Evolutionary conservation across 1,140 invertebrate species (phyloP), one percentile per base, ranked within the genome.

Genomic region (Scaptodrosophila lebanonensis): DNA sequence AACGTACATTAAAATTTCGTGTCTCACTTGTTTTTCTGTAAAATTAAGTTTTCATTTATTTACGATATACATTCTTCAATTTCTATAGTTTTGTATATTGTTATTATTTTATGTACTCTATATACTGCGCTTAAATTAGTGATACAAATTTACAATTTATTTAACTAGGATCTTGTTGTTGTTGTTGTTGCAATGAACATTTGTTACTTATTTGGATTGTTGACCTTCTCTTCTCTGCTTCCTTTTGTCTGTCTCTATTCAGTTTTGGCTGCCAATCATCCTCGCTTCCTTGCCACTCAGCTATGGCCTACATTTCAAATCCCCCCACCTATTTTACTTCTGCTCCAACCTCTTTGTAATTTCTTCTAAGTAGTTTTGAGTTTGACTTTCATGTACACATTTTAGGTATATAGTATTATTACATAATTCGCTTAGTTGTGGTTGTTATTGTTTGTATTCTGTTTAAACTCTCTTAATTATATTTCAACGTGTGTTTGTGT

Each of bases 91-190:
- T 16, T 58, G 44, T 57, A 32, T 47, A 61, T 43, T 36, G 33
- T 25, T 58, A 50, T 58, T 57, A 51, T n/a, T n/a, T n/a, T n/a
- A n/a, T n/a, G n/a, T n/a, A n/a, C n/a, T n/a, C n/a, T n/a, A n/a
- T 57, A 56, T 49, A 66, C 52, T 73, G 64, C 59, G 42, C 73
- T 82, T 79, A 82, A 57, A 54, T 82, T 64, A 83, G 66, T 82
- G 75, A 82, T 82, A 72, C 56, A 82, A 82, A 82, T 82, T 48
- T 83, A 82, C 75, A 82, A 83, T 82, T 79, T 82, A 70, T 76
- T 82, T 82, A 82, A 75, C 75, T 82, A 82, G 76, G 75, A 70
- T 79, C 70, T 75, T 33, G 8, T 33, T 33, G 51, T 62, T 63
- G 64, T 48, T 75, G 54, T 58, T 51, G 13, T 36, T 40, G 43